phyloP scores from a whole-genome alignment of 2,888 invertebrate species.

The Pachycephus smyrnensis region DNA sequence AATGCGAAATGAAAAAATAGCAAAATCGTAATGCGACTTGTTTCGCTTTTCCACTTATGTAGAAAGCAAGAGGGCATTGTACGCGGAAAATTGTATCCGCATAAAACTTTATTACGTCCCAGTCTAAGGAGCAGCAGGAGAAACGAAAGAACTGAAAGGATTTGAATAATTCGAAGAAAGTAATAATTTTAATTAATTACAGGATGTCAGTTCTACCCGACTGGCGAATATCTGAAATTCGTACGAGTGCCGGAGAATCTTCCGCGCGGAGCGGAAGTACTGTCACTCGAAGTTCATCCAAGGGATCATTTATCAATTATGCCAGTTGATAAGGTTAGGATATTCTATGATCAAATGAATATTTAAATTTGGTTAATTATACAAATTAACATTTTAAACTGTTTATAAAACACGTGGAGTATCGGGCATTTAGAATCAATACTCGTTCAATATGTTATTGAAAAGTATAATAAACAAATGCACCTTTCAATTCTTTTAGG shows the following conservation, averaged over 20 bases:
- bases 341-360: background rate
- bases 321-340: conserved; percentile 74
- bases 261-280: conserved; percentile 80
- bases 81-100: background rate
- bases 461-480: background rate
- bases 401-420: background rate
- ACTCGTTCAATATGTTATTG: no score
- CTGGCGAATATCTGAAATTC: conserved; percentile 85
- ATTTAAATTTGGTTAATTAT: background rate
- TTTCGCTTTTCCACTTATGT: background rate
- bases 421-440: background rate
- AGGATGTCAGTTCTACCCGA: conserved; percentile 88
- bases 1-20: background rate
- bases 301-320: conserved; percentile 79
- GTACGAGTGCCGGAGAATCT: conserved; percentile 87
- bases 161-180: background rate
- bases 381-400: background rate
- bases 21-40: background rate
- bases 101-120: accelerated
- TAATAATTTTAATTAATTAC: conserved; percentile 44
- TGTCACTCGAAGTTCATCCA: conserved; percentile 86
- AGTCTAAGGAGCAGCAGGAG: background rate
- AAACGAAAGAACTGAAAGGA: background rate
- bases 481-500: conserved; percentile 62
- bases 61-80: background rate